These are phyloP conservation scores for Diplazon laetatorius DNA, from an alignment of 2,888 invertebrate species.

Conservation along the genomic window DNA sequence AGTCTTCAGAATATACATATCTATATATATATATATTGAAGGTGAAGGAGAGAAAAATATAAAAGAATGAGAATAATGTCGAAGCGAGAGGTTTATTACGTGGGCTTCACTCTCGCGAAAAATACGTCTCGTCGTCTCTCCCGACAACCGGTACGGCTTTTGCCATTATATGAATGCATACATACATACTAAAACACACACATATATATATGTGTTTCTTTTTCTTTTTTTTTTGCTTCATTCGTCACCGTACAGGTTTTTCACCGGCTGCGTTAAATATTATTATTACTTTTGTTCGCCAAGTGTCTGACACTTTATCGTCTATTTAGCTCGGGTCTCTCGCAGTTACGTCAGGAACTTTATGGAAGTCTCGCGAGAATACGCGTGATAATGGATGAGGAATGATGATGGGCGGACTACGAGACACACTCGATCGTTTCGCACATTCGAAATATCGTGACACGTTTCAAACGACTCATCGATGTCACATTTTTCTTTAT, in stretches of 20 bases:
- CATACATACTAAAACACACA: too few species aligned
- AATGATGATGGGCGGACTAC: slow-evolving; percentile 50
- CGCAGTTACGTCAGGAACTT: too few species aligned
- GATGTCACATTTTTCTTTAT: too few species aligned
- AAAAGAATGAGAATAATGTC: slow-evolving; percentile 19
- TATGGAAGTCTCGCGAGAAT: slow-evolving; percentile 61
- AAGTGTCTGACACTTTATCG: background rate
- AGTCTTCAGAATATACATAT: slow-evolving; percentile 39
- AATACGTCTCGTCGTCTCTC: too few species aligned
- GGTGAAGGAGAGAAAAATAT: slow-evolving; percentile 32
- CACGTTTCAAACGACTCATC: too few species aligned
- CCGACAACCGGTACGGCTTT: too few species aligned
- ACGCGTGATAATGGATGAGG: slow-evolving; percentile 65
- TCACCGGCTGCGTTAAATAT: slow-evolving; percentile 31
- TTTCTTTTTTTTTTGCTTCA: background rate
- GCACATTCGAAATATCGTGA: too few species aligned
- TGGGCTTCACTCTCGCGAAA: slow-evolving; percentile 18
- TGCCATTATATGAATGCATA: too few species aligned
- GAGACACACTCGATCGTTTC: slow-evolving; percentile 41
- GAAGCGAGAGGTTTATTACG: slow-evolving; percentile 44
- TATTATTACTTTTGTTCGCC: slow-evolving; percentile 31
- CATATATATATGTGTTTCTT: too few species aligned
- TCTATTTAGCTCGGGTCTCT: too few species aligned
- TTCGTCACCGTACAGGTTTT: too few species aligned
- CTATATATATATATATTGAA: too few species aligned